Base-by-base conservation (phyloP, 2,797 vertebrate genomes). In the Chrosomus eos region DNA sequence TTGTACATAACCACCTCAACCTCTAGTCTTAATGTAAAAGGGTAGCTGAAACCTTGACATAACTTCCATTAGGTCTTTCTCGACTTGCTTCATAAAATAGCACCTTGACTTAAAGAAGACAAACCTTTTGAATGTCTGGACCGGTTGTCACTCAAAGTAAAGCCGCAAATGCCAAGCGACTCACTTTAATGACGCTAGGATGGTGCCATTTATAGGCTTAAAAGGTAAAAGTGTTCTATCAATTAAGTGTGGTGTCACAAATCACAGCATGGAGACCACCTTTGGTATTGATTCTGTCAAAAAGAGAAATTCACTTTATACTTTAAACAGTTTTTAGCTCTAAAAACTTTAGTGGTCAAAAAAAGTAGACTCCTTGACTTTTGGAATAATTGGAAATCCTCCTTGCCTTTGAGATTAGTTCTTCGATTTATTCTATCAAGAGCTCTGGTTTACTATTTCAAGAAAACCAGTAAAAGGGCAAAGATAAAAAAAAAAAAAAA, bases 121-220 rank as follows among this genome's bases (percentile, higher is more conserved):
- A 91, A 93, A 95, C 93, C 95, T 95, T 94, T 94, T 93, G 91
- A 82, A 92, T 7, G 91, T 83, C 90, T 90, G 68, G 86, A 89
- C 83, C 87, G 89, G 87, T 81, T 88, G 90, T 93, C 90, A 71
- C 82, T 78, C 87, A 92, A 85, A 87, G 89, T 81, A 82, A 74
- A 87, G 91, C 90, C 91, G 91, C 93, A 95, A 95, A 95, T 95
- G 95, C 92, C 95, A 95, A 28, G 85, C 85, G 64, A 81, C 90
- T 92, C 89, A 88, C 81, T 92, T 88, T 90, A 91, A 93, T 90
- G 90, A 81, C 81, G 40, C 51, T 58, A 74, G 60, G 81, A 67
- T 38, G 43, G 86, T 89, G 92, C 89, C 91, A 78, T 87, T 89
- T 91, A 85, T 85, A 64, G 78, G 74, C 77, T 87, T 68, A 72